Percentiles rank a stretch among this genome's conserved stretches.
These are phyloP conservation scores for Gallinago nigripennis DNA, from an alignment of 2,797 vertebrate genomes.

Conservation along the genomic window DNA sequence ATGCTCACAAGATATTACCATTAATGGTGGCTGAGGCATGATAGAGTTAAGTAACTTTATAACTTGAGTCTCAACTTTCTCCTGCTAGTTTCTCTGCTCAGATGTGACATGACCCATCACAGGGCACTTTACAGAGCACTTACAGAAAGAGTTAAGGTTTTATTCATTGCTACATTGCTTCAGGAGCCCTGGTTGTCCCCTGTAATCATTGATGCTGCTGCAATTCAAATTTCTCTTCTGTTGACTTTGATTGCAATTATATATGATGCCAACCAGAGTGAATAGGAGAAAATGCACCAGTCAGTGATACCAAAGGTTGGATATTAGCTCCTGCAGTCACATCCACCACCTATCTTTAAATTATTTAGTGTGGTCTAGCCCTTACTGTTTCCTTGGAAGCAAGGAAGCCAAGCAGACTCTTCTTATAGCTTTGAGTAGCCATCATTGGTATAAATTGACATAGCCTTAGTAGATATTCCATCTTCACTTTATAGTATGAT, in stretches of 20 bases:
- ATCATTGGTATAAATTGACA: background rate
- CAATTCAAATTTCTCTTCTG: background rate
- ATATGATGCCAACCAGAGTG: background rate
- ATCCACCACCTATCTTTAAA: background rate
- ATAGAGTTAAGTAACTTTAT: background rate
- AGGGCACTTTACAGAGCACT: background rate
- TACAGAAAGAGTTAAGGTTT: background rate
- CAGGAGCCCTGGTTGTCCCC: background rate
- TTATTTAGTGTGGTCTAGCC: slow-evolving; percentile 8
- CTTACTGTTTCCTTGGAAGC: background rate
- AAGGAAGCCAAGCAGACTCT: background rate
- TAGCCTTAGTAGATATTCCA: background rate
- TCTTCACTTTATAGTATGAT: background rate
- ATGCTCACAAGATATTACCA: background rate
- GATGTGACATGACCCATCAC: background rate
- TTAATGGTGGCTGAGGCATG: background rate
- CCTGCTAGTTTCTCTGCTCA: background rate
- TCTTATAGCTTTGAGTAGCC: slow-evolving; percentile 1
- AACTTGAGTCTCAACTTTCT: background rate
- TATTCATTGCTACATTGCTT: background rate
- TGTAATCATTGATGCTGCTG: background rate
- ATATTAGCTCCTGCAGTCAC: background rate
- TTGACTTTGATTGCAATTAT: background rate
- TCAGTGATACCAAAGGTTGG: background rate
- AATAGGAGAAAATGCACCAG: background rate